These are phyloP conservation scores for Hedya salicella DNA, from an alignment of 2,888 invertebrate genomes.

Conservation along the genomic window DNA sequence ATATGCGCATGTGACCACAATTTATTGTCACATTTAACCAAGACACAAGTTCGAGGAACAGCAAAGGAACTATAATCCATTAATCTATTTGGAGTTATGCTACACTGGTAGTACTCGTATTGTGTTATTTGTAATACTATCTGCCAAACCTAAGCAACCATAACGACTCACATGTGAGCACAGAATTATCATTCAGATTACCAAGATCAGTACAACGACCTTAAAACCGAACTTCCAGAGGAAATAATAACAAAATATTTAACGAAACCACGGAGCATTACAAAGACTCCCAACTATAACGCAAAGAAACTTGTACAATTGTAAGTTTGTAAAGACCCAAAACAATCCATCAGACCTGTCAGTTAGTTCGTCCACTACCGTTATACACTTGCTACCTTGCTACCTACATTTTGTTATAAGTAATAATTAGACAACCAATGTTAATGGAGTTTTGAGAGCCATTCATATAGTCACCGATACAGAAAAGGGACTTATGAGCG, in stretches of 20 bases:
- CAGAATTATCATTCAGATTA: too few species aligned
- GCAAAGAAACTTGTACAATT: conserved; percentile 31
- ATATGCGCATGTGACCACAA: too few species aligned
- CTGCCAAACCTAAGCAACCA: too few species aligned
- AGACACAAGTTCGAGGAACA: too few species aligned
- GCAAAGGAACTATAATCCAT: too few species aligned
- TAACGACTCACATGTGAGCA: too few species aligned
- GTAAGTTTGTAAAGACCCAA: conserved; percentile 44
- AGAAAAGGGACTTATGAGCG: not conserved
- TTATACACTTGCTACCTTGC: conserved; percentile 45
- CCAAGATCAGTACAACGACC: conserved; percentile 6
- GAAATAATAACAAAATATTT: conserved; percentile 14
- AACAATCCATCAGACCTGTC: conserved; percentile 51
- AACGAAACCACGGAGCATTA: conserved; percentile 18
- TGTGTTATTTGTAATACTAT: too few species aligned
- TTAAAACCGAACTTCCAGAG: conserved; percentile 7
- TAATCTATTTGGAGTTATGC: too few species aligned
- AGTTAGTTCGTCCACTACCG: conserved; percentile 45
- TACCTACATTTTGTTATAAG: conserved; percentile 43
- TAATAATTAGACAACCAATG: conserved; percentile 45
- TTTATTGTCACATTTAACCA: too few species aligned
- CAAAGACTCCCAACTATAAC: conserved; percentile 41
- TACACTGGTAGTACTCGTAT: too few species aligned
- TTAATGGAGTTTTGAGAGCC: conserved; percentile 14
- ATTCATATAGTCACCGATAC: not conserved